Conservation (phyloP, 2,113 vertebrate species). For the Scomber scombrus region DNA sequence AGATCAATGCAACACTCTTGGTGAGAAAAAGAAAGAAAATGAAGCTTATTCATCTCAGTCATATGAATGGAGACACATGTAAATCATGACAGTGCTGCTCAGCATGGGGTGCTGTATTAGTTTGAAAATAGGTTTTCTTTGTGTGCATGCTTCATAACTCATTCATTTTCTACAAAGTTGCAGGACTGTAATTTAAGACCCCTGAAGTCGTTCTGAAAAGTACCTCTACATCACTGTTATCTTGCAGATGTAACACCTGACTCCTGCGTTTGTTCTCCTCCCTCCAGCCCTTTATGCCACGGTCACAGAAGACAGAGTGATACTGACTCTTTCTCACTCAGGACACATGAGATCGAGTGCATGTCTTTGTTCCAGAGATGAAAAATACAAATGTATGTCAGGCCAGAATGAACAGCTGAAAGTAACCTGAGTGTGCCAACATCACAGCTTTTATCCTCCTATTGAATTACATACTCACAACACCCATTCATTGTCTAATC, state of each 20-base stretch:
- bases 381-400: constrained; percentile 54
- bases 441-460: constrained; percentile 38
- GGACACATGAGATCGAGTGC: constrained; percentile 41
- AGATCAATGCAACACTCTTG: constrained; percentile 20
- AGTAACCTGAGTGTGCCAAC: constrained; percentile 14
- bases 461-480: constrained; percentile 36
- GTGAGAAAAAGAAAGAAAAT: constrained; percentile 27
- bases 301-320: constrained; percentile 37
- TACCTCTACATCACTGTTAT: constrained; percentile 38
- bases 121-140: constrained; percentile 56
- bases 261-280: constrained; percentile 57
- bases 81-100: constrained; percentile 32
- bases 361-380: constrained; percentile 60
- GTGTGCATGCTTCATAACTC: constrained; percentile 44
- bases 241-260: constrained; percentile 50
- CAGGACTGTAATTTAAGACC: constrained; percentile 51
- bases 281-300: constrained; percentile 39
- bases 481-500: constrained; percentile 5
- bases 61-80: constrained; percentile 53
- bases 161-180: constrained; percentile 50
- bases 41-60: constrained; percentile 48
- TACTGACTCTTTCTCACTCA: constrained; percentile 31
- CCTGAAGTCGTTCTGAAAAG: constrained; percentile 30
- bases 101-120: constrained; percentile 41
- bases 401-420: constrained; percentile 42